These are phyloP conservation scores for Bos indicus DNA, from an alignment of 2,113 vertebrate genomes.

Conservation along the genomic window DNA sequence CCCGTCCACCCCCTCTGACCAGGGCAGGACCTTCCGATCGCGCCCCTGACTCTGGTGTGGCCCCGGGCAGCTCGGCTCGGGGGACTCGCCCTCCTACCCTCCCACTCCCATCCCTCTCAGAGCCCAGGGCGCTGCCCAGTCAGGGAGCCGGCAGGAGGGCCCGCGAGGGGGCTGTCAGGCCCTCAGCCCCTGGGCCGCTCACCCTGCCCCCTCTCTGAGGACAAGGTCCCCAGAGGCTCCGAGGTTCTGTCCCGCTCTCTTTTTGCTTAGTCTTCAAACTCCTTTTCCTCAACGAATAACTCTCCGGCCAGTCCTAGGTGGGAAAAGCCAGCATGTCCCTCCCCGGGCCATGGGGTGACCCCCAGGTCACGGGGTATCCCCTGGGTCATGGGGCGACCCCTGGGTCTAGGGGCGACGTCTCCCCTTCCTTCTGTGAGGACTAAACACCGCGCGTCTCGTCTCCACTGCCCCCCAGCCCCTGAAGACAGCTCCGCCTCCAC, in stretches of 20 bases:
- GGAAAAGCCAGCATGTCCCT: not conserved
- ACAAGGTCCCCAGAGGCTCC: fast-evolving
- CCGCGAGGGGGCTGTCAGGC: fast-evolving
- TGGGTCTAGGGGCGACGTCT: fast-evolving
- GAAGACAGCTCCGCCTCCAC: fast-evolving
- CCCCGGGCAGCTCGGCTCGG: not conserved
- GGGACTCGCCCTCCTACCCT: fast-evolving
- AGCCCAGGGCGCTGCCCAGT: fast-evolving
- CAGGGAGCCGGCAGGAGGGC: fast-evolving
- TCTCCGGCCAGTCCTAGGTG: fast-evolving
- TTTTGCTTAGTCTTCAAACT: not conserved
- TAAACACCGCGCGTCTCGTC: fast-evolving
- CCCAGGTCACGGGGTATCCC: too few species aligned
- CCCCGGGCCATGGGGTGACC: fast-evolving
- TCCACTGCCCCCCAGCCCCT: fast-evolving
- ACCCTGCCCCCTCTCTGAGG: fast-evolving
- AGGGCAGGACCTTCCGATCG: not conserved
- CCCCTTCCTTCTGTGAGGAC: not conserved
- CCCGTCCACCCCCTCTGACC: fast-evolving
- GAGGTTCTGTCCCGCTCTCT: fast-evolving
- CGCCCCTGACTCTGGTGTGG: not conserved
- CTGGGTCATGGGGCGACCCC: too few species aligned
- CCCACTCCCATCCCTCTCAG: not conserved
- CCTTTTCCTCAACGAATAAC: not conserved
- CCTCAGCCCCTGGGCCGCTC: fast-evolving